Evolutionary conservation across 2,888 invertebrate species (phyloP), one percentile per base, ranked within the genome.

Genomic region (Heterodera filipjevi): DNA sequence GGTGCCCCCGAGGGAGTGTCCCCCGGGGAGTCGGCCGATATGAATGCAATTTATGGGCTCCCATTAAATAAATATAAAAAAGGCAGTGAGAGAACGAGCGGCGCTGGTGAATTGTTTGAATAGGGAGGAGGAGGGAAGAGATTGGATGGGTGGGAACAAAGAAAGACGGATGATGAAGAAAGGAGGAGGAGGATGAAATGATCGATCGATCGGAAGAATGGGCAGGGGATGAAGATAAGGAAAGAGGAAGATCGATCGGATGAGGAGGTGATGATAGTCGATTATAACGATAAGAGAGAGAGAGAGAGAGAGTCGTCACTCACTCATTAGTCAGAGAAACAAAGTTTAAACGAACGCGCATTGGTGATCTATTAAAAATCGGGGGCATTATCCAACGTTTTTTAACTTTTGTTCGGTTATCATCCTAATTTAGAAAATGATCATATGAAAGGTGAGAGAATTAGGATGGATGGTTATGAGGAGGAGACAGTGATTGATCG

Each of bases 1-100:
- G 59, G n/a, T 59, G 59, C 59, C 59, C 59, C 59, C 59, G 59
- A 22, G 59, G 59, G 59, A 59, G 59, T 59, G 59, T 59, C 59
- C 59, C 59, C 59, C 59, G 27, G 59, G 59, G 59, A 59, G 59
- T 59, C 59, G 59, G 59, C 59, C 59, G 59, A 59, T 59, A 59
- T 59, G 59, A 59, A 59, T 59, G 59, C 59, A 59, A 59, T 59
- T 59, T 59, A 59, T 59, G 59, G 59, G 59, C 59, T 59, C 59
- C 59, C 59, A 59, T 59, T 59, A 59, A 59, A 59, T 59, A 59
- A 59, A 59, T 59, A 59, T 59, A 59, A 59, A 59, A 59, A 59
- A 59, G 59, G 59, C 59, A 59, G 59, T 27, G 59, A 59, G 59
- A 59, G 59, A 59, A 59, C 59, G 27, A 27, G 59, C 59, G 59